Conservation (phyloP, 2,888 invertebrate species). For the Dasypolia templi region DNA sequence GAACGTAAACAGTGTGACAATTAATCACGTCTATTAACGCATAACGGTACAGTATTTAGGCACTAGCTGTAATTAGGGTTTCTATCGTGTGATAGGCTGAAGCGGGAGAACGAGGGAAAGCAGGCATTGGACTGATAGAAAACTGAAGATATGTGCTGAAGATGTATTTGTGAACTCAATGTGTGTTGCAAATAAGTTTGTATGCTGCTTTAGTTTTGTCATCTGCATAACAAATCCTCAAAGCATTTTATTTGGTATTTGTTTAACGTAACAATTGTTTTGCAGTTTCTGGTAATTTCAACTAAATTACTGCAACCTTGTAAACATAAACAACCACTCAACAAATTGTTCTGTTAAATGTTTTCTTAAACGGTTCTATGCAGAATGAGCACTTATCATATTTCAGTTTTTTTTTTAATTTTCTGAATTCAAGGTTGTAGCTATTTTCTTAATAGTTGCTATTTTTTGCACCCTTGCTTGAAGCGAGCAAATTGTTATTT, state of each 20-base stretch:
- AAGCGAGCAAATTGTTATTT: too few relatives aligned
- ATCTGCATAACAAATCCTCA: neutral
- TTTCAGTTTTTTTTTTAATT: neutral
- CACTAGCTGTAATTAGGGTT: conserved; percentile 25
- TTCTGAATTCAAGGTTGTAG: neutral
- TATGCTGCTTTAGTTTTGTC: neutral
- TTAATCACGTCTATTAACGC: conserved; percentile 60
- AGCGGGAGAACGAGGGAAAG: neutral
- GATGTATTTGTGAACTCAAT: neutral
- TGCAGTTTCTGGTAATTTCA: neutral
- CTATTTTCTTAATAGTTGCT: neutral
- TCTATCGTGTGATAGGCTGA: conserved; percentile 1
- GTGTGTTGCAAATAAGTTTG: neutral
- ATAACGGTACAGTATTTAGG: conserved; percentile 50
- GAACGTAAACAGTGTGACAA: conserved; percentile 50
- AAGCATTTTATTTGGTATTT: neutral
- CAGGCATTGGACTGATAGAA: neutral
- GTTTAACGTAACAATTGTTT: neutral
- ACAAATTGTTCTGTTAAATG: conserved; percentile 7
- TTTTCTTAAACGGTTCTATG: conserved; percentile 7
- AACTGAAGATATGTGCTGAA: neutral
- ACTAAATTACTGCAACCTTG: conserved; percentile 20
- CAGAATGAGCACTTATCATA: neutral
- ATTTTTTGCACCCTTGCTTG: neutral
- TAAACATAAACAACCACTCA: conserved; percentile 4